phyloP scores from a whole-genome alignment of 2,113 vertebrate genomes.

The Cynocephalus volans region DNA sequence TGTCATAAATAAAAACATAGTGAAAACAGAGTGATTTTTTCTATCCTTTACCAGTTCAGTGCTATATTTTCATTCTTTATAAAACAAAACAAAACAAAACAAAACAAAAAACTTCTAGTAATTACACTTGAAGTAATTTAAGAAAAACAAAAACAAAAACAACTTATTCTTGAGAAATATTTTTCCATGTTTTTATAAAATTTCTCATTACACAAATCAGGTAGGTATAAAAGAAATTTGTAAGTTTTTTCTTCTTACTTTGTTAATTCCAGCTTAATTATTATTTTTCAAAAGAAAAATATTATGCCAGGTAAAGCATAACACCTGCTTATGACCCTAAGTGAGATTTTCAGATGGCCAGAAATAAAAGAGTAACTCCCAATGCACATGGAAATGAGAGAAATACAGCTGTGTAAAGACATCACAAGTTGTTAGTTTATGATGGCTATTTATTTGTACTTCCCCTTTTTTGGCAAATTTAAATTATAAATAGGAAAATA shows the following conservation, averaged over 20 bases:
- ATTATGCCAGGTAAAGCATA: not conserved
- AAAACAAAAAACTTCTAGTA: not conserved
- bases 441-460: not conserved
- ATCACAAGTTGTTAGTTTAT: not conserved
- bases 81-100: not conserved
- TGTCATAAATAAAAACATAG: slow-evolving; percentile 27
- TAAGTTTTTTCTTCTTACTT: not conserved
- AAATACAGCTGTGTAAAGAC: not conserved
- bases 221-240: not conserved
- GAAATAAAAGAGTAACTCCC: slow-evolving; percentile 53
- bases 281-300: not conserved
- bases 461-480: not conserved
- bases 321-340: slow-evolving; percentile 32
- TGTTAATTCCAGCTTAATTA: not conserved
- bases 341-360: slow-evolving; percentile 37
- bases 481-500: slow-evolving; percentile 60
- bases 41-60: not conserved
- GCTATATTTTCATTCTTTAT: not conserved
- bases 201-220: not conserved
- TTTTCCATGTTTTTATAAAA: not conserved
- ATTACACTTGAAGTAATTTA: not conserved
- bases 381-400: not conserved
- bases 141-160: not conserved
- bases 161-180: too few relatives aligned
- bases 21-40: not conserved